Conservation (phyloP, 1,140 invertebrate species). For the Hyphantria cunea region DNA sequence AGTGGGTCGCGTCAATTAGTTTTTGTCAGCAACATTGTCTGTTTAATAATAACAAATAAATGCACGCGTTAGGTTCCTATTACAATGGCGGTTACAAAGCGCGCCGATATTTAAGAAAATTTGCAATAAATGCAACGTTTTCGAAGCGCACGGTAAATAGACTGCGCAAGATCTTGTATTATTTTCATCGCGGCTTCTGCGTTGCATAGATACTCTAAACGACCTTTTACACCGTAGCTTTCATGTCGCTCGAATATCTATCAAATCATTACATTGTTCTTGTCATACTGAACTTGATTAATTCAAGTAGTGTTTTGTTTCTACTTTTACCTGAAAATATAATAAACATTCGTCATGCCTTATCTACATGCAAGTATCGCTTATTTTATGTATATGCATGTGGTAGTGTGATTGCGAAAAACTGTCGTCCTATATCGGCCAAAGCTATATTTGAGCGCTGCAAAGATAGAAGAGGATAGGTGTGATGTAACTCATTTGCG, state of each 20-base stretch:
- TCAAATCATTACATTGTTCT: not conserved
- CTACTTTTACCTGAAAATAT: no score
- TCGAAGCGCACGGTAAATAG: not conserved
- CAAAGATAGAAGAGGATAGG: not conserved
- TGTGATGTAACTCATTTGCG: not conserved
- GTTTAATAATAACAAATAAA: slow-evolving; percentile 4
- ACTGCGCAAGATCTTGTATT: not conserved
- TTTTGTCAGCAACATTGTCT: slow-evolving; percentile 5
- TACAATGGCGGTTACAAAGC: not conserved
- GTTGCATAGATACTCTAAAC: not conserved
- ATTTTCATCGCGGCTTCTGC: not conserved
- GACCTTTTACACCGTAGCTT: not conserved
- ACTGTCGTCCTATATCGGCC: not conserved
- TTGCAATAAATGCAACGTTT: not conserved
- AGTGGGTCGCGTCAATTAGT: slow-evolving; percentile 1
- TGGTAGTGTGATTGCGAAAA: no score
- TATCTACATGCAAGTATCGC: no score
- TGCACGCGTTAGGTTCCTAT: slow-evolving; percentile 4
- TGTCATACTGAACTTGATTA: no score
- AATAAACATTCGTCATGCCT: not conserved
- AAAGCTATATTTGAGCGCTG: not conserved
- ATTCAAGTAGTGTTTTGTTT: no score
- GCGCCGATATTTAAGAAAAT: not conserved
- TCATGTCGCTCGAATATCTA: no score
- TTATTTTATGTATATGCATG: no score